phyloP scores from a whole-genome alignment of 2,113 vertebrate species.

The Corvus hawaiiensis region DNA sequence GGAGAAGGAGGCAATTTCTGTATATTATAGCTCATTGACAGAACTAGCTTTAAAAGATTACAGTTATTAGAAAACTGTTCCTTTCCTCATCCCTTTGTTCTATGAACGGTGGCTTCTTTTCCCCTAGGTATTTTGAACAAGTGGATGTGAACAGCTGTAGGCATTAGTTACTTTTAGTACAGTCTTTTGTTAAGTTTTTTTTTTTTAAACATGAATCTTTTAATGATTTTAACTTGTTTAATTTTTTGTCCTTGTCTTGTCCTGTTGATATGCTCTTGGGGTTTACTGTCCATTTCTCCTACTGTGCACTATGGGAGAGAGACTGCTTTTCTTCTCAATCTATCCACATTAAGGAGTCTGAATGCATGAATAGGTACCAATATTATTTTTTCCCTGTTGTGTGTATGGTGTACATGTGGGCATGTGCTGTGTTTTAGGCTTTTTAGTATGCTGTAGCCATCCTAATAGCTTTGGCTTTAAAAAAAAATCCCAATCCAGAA shows the following conservation, averaged over 20 bases:
- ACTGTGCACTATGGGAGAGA: slow-evolving; percentile 76
- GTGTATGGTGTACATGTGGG: not conserved
- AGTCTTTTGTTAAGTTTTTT: not conserved
- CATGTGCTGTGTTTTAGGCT: slow-evolving; percentile 38
- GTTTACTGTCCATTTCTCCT: slow-evolving; percentile 70
- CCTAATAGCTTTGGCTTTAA: slow-evolving; percentile 28
- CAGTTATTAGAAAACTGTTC: not conserved
- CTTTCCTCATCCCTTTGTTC: not conserved
- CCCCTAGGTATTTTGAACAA: not conserved
- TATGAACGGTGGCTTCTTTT: not conserved
- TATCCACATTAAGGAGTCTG: slow-evolving; percentile 74
- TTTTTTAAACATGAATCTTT: not conserved
- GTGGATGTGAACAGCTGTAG: not conserved
- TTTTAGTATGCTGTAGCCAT: slow-evolving; percentile 42
- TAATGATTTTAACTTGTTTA: slow-evolving; percentile 41
- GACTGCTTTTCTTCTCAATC: slow-evolving; percentile 71
- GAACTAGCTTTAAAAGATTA: not conserved
- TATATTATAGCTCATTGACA: not conserved
- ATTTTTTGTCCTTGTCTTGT: slow-evolving; percentile 77
- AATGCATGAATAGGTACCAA: slow-evolving; percentile 87
- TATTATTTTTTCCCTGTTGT: slow-evolving; percentile 61
- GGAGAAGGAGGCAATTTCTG: not conserved
- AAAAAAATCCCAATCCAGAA: not conserved
- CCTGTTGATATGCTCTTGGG: slow-evolving; percentile 67
- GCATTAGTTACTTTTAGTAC: not conserved